Conservation (phyloP, 2,888 invertebrate genomes). For the Rhabditoides inermis region DNA sequence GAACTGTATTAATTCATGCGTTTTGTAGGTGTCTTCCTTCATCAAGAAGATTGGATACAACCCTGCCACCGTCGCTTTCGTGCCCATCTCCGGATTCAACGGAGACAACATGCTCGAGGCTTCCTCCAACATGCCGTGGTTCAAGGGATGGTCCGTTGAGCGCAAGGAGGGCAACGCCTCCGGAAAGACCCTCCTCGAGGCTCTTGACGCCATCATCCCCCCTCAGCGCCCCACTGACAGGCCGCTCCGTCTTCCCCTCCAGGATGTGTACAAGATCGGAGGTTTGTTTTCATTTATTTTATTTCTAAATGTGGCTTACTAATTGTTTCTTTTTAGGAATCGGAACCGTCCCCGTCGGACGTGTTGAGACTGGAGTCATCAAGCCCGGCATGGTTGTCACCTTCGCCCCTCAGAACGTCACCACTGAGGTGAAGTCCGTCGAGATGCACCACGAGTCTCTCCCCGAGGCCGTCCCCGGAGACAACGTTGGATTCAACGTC, state of each 20-base stretch:
- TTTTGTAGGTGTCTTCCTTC: conserved; percentile 71
- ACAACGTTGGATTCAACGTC: conserved; percentile 99
- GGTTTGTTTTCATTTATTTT: conserved; percentile 62
- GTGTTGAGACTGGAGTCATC: conserved; percentile 92
- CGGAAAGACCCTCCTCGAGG: conserved; percentile 89
- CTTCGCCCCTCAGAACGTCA: conserved; percentile 87
- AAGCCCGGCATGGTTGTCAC: conserved; percentile 88
- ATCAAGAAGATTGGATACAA: conserved; percentile 99
- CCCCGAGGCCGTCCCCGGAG: conserved; percentile 65
- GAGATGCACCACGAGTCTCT: conserved; percentile 99
- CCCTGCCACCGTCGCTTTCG: conserved; percentile 88
- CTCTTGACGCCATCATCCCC: conserved; percentile 87
- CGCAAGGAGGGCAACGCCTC: conserved; percentile 86
- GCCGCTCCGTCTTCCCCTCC: conserved; percentile 91
- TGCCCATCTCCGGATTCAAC: conserved; percentile 98
- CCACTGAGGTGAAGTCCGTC: conserved; percentile 78
- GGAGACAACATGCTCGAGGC: conserved; percentile 98
- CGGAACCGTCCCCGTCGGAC: conserved; percentile 97
- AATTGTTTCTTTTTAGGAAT: conserved; percentile 66
- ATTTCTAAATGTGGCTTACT: too few species aligned
- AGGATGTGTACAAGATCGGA: conserved; percentile 99
- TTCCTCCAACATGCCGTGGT: conserved; percentile 81
- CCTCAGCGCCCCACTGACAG: conserved; percentile 90
- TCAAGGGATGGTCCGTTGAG: conserved; percentile 87
- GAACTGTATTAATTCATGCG: background rate